These are phyloP conservation scores for Hylaea fasciaria DNA, from an alignment of 2,888 invertebrate genomes.

Conservation along the genomic window DNA sequence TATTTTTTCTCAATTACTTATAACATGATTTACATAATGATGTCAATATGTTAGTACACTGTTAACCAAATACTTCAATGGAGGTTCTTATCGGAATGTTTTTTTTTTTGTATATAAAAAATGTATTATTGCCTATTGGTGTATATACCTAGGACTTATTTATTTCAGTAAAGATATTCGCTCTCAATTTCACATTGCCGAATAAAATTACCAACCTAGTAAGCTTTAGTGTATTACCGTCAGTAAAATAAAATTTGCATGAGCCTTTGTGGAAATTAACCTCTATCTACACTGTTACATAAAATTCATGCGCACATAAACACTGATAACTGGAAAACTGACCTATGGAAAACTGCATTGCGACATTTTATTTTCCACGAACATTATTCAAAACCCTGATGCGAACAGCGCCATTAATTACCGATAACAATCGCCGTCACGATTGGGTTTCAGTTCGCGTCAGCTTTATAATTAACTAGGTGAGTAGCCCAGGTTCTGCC, in stretches of 20 bases:
- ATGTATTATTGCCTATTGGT: neutral
- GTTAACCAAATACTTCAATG: conserved; percentile 10
- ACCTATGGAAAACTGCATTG: conserved; percentile 1
- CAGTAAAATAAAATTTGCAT: no score
- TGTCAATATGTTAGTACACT: neutral
- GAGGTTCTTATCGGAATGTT: neutral
- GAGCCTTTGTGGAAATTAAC: no score
- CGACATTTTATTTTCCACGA: conserved; percentile 7
- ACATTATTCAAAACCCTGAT: conserved; percentile 5
- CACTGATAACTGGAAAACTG: no score
- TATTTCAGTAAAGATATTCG: no score
- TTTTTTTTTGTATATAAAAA: neutral
- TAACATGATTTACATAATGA: conserved; percentile 1
- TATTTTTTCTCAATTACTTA: conserved; percentile 12
- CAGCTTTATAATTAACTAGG: neutral
- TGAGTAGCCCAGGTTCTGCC: neutral
- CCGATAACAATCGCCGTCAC: conserved; percentile 27
- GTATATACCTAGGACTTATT: no score
- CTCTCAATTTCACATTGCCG: no score
- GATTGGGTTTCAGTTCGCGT: conserved; percentile 10
- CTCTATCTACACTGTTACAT: no score
- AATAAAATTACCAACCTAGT: neutral
- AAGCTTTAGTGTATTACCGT: no score
- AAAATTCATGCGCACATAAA: no score
- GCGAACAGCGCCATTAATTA: conserved; percentile 11